phyloP scores from a whole-genome alignment of 2,797 vertebrate species.

The Otolemur crassicaudatus region DNA sequence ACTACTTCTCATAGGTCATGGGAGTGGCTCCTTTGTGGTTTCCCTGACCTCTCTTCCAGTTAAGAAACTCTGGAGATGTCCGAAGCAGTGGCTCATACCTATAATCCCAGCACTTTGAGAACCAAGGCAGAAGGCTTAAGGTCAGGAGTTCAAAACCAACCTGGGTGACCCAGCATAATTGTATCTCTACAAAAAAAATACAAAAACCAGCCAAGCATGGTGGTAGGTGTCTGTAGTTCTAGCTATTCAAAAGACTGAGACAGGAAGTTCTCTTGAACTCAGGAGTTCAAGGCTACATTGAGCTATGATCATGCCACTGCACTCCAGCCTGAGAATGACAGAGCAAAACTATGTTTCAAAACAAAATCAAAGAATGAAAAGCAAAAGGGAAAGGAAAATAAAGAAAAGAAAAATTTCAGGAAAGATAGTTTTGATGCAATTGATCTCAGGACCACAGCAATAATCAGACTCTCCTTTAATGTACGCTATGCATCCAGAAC shows the following conservation, averaged over 20 bases:
- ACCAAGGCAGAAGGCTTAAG: neutral
- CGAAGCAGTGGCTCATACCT: neutral
- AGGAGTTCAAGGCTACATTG: neutral
- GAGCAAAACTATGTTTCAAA: neutral
- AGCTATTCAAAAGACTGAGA: neutral
- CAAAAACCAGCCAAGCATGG: neutral
- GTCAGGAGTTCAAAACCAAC: neutral
- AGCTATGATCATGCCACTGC: neutral
- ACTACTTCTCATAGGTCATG: neutral
- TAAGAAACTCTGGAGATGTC: neutral
- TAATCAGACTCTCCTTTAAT: neutral
- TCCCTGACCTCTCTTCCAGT: neutral
- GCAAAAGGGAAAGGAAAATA: no score
- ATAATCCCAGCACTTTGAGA: neutral
- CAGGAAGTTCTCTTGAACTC: neutral
- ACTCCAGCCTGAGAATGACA: neutral
- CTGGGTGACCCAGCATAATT: neutral
- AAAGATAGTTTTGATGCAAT: neutral
- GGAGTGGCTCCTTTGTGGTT: neutral
- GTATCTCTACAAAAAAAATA: neutral
- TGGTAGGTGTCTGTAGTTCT: neutral
- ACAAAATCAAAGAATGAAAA: no score
- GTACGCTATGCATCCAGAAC: neutral
- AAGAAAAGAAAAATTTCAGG: neutral
- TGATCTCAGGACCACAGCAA: neutral